Evolutionary conservation across 2,888 invertebrate genomes (phyloP).

Genomic region (Stenodema calcarata): DNA sequence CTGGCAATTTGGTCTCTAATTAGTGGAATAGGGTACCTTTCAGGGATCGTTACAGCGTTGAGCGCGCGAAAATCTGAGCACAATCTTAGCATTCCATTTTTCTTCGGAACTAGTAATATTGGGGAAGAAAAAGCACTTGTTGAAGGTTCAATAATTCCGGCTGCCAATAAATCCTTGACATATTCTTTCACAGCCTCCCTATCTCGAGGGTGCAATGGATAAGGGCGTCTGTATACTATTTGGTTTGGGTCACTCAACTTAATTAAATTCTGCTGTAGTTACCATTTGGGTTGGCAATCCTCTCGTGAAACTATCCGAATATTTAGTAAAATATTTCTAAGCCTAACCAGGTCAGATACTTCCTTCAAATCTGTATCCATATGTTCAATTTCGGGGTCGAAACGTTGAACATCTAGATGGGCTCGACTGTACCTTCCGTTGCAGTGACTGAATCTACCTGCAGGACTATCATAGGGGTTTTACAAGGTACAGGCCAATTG

Average conservation of each 20-base stretch:
- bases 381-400: background rate
- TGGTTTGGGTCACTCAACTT: background rate
- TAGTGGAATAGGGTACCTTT: background rate
- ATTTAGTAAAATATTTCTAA: background rate
- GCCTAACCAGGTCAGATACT: background rate
- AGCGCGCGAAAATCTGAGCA: background rate
- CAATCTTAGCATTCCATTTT: background rate
- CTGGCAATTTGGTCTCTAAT: background rate
- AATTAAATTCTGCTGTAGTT: background rate
- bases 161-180: background rate
- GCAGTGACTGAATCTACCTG: background rate
- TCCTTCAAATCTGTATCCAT: background rate
- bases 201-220: background rate
- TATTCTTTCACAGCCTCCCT: background rate
- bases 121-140: background rate
- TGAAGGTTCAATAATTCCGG: background rate
- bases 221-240: background rate
- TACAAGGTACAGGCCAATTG: background rate
- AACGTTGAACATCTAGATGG: background rate
- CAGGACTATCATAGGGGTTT: background rate
- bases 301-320: background rate
- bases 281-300: background rate
- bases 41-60: background rate
- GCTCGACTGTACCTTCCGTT: background rate
- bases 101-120: background rate